Evolutionary conservation across 30 jellyfish, hydroid and myxozoan species (phyloP).

Genomic region (Aurelia coerulea): DNA sequence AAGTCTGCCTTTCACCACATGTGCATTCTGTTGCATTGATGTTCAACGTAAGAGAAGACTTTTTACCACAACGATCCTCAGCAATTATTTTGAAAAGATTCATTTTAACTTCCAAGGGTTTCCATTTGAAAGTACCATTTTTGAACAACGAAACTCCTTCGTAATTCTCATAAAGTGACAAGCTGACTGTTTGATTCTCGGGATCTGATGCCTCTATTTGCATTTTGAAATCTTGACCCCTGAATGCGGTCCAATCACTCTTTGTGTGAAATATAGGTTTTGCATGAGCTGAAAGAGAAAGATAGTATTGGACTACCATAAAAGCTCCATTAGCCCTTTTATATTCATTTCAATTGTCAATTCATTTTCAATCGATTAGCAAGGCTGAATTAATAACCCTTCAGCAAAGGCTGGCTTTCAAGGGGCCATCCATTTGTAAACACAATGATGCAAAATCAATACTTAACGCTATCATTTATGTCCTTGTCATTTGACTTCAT

Average conservation of each 20-base stretch:
- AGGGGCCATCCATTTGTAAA: too few species aligned
- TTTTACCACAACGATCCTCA: slow-evolving; percentile 57
- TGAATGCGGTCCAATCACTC: slow-evolving; percentile 19
- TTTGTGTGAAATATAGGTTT: slow-evolving; percentile 58
- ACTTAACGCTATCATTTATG: too few species aligned
- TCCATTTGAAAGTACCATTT: slow-evolving; percentile 65
- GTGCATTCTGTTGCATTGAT: slow-evolving; percentile 58
- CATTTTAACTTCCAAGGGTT: slow-evolving; percentile 31
- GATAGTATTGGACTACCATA: neutral
- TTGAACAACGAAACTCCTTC: slow-evolving; percentile 62
- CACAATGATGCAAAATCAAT: too few species aligned
- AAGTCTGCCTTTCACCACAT: slow-evolving; percentile 55
- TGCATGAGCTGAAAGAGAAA: slow-evolving; percentile 41
- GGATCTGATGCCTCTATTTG: slow-evolving; percentile 76
- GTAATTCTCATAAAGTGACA: slow-evolving; percentile 39
- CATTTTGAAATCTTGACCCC: slow-evolving; percentile 44
- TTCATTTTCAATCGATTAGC: too few species aligned
- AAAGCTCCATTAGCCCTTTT: neutral
- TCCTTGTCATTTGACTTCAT: too few species aligned
- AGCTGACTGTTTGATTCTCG: slow-evolving; percentile 69
- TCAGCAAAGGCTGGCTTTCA: too few species aligned
- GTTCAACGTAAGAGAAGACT: slow-evolving; percentile 16
- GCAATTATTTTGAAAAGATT: slow-evolving; percentile 43
- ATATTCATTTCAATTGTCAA: too few species aligned
- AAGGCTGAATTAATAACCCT: too few species aligned